Conservation (phyloP, 2,797 vertebrate genomes). For the Melanotaenia nigrans region DNA sequence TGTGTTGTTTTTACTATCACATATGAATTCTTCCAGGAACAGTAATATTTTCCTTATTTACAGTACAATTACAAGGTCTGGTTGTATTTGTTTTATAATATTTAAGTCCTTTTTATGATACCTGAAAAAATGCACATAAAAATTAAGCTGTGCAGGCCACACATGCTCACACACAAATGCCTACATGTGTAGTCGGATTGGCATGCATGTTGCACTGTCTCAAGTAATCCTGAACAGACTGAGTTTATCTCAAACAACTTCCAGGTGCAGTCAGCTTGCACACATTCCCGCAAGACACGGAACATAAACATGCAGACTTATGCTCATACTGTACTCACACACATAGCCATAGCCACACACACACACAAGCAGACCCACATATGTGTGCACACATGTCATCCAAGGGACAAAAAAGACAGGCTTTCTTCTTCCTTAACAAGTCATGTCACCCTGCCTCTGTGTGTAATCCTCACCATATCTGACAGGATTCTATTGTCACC, state of each 20-base stretch:
- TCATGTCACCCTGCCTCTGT: conserved; percentile 36
- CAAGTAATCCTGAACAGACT: conserved; percentile 63
- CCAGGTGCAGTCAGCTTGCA: conserved; percentile 65
- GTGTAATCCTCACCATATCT: conserved; percentile 66
- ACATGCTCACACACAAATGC: conserved; percentile 25
- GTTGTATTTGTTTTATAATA: conserved; percentile 29
- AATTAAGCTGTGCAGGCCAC: conserved; percentile 51
- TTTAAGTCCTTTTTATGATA: conserved; percentile 33
- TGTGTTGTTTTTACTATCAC: conserved; percentile 24
- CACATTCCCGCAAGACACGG: conserved; percentile 42
- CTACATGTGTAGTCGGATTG: conserved; percentile 39
- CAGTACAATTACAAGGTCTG: conserved; percentile 21
- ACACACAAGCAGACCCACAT: neutral
- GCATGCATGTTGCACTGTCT: conserved; percentile 52
- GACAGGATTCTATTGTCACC: conserved; percentile 63
- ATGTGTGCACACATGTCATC: conserved; percentile 29
- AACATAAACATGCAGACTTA: conserved; percentile 20
- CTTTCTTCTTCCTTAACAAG: conserved; percentile 35
- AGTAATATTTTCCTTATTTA: conserved; percentile 28
- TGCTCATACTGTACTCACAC: conserved; percentile 6
- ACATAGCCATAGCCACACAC: neutral
- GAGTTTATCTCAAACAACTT: conserved; percentile 69
- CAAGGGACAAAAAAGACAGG: conserved; percentile 10
- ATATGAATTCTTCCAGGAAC: too few species aligned
- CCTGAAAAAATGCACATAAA: conserved; percentile 47